These are phyloP conservation scores for Aurelia sp. DNA, from an alignment of 30 jellyfish, hydroid and myxozoan species.

Conservation along the genomic window DNA sequence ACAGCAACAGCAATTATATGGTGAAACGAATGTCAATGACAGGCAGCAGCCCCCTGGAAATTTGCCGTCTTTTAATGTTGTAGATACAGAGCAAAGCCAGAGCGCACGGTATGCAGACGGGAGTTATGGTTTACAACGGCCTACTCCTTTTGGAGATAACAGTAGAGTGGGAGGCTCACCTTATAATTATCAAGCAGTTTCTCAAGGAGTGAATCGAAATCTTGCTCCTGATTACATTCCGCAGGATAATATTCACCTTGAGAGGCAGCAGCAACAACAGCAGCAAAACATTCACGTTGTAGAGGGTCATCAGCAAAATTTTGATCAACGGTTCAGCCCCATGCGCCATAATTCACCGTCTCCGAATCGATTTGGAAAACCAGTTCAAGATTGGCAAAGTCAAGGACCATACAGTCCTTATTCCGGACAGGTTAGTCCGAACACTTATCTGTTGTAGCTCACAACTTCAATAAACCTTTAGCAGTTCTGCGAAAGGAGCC, in stretches of 20 bases:
- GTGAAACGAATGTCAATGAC: background rate
- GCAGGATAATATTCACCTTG: constrained; percentile 3
- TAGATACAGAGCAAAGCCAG: constrained; percentile 24
- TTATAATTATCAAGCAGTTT: constrained; percentile 45
- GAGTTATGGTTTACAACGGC: constrained; percentile 5
- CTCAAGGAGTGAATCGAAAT: constrained; percentile 17
- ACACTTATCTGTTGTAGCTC: background rate
- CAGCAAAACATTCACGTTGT: background rate
- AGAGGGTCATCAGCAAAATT: background rate
- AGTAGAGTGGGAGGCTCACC: constrained; percentile 13
- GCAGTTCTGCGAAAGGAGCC: too few species aligned
- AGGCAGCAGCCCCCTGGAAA: constrained; percentile 27
- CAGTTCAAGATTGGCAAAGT: constrained; percentile 39
- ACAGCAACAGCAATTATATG: constrained; percentile 19
- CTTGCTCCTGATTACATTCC: constrained; percentile 26
- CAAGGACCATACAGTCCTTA: constrained; percentile 17
- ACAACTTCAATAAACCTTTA: too few species aligned
- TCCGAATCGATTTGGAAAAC: constrained; percentile 30
- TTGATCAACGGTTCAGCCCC: constrained; percentile 13
- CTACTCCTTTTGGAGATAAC: constrained; percentile 3
- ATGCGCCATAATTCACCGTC: constrained; percentile 27
- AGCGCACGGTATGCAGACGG: constrained; percentile 8
- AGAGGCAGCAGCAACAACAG: constrained; percentile 25
- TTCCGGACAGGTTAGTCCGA: constrained; percentile 27
- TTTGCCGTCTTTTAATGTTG: background rate